These are phyloP conservation scores for Pionites leucogaster DNA, from an alignment of 2,113 vertebrate species.

Conservation along the genomic window DNA sequence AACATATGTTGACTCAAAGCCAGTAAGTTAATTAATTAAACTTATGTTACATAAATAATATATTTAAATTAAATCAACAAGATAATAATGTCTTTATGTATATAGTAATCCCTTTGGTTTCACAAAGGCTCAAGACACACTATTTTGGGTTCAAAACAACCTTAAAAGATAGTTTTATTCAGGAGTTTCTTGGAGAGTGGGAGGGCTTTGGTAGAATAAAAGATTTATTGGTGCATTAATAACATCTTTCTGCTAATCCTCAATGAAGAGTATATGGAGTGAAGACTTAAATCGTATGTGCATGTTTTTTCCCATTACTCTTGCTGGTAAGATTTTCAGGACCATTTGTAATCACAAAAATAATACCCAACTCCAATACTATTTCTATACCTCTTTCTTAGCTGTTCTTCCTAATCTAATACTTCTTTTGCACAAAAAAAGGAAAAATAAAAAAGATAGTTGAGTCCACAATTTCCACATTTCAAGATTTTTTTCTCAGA, in stretches of 20 bases:
- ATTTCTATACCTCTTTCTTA: not conserved
- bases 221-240: not conserved
- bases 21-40: not conserved
- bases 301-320: not conserved
- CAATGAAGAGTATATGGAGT: not conserved
- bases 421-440: not conserved
- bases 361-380: not conserved
- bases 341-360: not conserved
- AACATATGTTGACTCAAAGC: not conserved
- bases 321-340: not conserved
- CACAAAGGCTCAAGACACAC: not conserved
- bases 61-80: not conserved
- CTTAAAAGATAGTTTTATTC: not conserved
- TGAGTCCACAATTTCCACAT: not conserved
- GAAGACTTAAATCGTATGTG: not conserved
- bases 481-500: not conserved
- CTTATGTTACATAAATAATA: not conserved
- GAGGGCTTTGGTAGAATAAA: not conserved
- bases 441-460: not conserved
- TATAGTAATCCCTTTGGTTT: not conserved
- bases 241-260: not conserved
- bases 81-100: not conserved
- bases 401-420: not conserved
- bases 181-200: not conserved
- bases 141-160: not conserved